Evolutionary conservation across 2,888 invertebrate genomes (phyloP).

Genomic region (Zaprionus bogoriensis): DNA sequence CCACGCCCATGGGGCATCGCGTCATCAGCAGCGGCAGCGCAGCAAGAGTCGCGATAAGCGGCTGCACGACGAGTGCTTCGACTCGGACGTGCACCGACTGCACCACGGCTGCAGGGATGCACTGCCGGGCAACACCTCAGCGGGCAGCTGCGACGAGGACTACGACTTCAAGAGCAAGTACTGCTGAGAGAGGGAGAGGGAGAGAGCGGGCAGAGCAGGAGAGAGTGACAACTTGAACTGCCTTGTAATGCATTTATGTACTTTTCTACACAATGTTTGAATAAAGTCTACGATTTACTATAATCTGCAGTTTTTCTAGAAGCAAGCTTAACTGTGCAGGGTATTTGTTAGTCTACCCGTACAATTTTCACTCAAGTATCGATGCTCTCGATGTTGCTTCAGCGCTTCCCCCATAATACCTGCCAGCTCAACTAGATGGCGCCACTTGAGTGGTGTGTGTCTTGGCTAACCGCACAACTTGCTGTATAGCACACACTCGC

Average conservation of each 20-base stretch:
- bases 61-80: slow-evolving; percentile 69
- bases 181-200: slow-evolving; percentile 25
- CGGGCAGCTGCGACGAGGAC: slow-evolving; percentile 76
- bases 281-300: slow-evolving; percentile 4
- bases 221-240: background rate
- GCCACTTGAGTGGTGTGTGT: background rate
- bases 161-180: slow-evolving; percentile 80
- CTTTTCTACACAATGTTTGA: slow-evolving; percentile 4
- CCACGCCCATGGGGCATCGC: slow-evolving; percentile 38
- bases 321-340: too few species aligned
- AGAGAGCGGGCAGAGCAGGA: slow-evolving; percentile 9
- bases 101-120: slow-evolving; percentile 72
- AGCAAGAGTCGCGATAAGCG: slow-evolving; percentile 75
- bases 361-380: too few species aligned
- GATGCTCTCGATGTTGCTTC: background rate
- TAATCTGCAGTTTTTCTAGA: background rate
- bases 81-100: slow-evolving; percentile 66
- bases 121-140: slow-evolving; percentile 51
- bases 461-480: slow-evolving; percentile 1
- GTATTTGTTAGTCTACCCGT: background rate
- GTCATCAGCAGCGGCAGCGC: slow-evolving; percentile 61
- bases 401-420: background rate
- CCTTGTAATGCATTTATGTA: slow-evolving; percentile 1
- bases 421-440: slow-evolving; percentile 2
- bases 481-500: background rate